Evolutionary conservation across 2,797 vertebrate species (phyloP).

Genomic region (Chloroceryle amazona): DNA sequence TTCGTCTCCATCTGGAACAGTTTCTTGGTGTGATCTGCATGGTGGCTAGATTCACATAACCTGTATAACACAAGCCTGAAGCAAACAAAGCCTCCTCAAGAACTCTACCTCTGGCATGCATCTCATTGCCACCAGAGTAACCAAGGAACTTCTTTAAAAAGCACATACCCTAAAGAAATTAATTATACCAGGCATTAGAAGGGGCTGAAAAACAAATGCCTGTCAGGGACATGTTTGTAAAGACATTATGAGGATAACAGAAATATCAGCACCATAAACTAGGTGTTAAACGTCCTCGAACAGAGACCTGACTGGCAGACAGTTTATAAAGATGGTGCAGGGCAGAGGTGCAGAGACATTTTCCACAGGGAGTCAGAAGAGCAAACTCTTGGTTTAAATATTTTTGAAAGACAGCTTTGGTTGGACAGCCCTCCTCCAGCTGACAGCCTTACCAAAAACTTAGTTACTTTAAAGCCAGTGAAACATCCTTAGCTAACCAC

Average conservation of each 20-base stretch:
- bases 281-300: neutral
- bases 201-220: neutral
- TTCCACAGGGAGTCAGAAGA: neutral
- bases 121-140: neutral
- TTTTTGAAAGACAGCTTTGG: neutral
- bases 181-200: neutral
- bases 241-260: neutral
- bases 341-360: neutral
- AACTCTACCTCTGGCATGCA: neutral
- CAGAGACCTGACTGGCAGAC: neutral
- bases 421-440: neutral
- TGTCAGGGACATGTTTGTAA: neutral
- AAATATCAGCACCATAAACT: neutral
- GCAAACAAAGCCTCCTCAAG: neutral
- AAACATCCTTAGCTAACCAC: neutral
- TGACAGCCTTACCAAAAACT: neutral
- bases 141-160: neutral
- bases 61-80: accelerated
- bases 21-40: accelerated
- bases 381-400: neutral
- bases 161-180: neutral
- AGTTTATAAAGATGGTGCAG: neutral
- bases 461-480: neutral
- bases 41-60: neutral
- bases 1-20: neutral